phyloP scores from a whole-genome alignment of 1,140 invertebrate genomes.

The Ips nitidus region DNA sequence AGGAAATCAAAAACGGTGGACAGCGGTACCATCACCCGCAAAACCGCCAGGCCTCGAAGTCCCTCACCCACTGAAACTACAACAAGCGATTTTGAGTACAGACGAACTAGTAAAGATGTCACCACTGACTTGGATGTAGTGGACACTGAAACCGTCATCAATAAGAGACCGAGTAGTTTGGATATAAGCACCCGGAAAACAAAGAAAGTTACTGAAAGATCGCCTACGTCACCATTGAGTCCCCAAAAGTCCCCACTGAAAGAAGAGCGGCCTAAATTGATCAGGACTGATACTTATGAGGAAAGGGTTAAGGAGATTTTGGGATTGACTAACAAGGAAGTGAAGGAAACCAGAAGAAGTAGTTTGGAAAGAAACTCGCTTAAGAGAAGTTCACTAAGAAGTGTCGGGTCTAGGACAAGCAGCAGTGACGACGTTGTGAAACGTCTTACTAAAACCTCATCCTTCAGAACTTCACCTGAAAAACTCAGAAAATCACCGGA shows the following conservation, averaged over 20 bases:
- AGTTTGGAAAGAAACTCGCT: constrained; percentile 36
- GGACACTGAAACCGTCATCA: constrained; percentile 15
- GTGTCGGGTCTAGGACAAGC: constrained; percentile 20
- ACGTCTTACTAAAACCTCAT: constrained; percentile 29
- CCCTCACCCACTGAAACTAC: constrained; percentile 41
- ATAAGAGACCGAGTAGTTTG: constrained; percentile 35
- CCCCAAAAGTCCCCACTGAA: constrained; percentile 37
- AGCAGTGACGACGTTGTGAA: constrained; percentile 21
- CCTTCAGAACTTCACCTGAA: constrained; percentile 35
- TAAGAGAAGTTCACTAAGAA: constrained; percentile 35
- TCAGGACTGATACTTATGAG: constrained; percentile 67
- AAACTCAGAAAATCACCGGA: constrained; percentile 31
- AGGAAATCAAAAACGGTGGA: constrained; percentile 29
- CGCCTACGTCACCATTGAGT: constrained; percentile 40
- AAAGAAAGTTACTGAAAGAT: constrained; percentile 40
- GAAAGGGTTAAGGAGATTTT: constrained; percentile 67
- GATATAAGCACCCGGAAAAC: constrained; percentile 37
- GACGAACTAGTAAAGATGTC: constrained; percentile 37
- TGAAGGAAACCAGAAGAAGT: constrained; percentile 39
- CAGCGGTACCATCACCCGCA: constrained; percentile 38
- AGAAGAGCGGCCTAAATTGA: constrained; percentile 33
- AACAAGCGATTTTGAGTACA: constrained; percentile 44
- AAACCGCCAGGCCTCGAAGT: constrained; percentile 37
- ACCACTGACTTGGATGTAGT: constrained; percentile 42
- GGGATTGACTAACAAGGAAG: constrained; percentile 58